Evolutionary conservation across 2,113 vertebrate species (phyloP).

Genomic region (Emydura subglobosa): DNA sequence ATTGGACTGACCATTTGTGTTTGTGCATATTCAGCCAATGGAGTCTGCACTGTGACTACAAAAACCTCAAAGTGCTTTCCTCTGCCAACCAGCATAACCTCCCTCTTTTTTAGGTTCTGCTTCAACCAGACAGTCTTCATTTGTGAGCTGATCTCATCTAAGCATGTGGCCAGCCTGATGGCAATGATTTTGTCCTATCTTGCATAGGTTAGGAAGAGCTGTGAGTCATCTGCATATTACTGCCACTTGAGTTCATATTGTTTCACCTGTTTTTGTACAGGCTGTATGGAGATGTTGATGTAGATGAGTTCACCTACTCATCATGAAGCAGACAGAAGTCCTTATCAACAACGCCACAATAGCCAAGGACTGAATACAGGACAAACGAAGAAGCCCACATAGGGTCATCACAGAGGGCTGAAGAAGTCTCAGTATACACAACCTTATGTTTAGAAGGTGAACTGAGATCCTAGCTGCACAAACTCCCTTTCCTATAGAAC

Average conservation of each 20-base stretch:
- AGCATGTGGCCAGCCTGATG: background rate
- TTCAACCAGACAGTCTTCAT: background rate
- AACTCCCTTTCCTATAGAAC: background rate
- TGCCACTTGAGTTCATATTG: too few relatives aligned
- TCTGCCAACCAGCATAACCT: background rate
- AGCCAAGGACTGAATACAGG: rapidly evolving
- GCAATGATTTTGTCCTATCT: too few relatives aligned
- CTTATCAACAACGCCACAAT: background rate
- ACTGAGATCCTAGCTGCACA: background rate
- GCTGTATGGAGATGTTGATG: background rate
- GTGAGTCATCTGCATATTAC: too few relatives aligned
- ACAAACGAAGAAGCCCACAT: background rate
- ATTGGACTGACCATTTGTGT: background rate
- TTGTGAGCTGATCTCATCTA: background rate
- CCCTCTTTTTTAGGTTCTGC: background rate
- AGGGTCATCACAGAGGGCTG: too few relatives aligned
- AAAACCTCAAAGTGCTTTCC: background rate
- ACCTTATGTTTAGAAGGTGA: background rate
- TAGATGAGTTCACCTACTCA: background rate
- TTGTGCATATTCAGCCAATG: background rate
- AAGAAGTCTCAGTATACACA: background rate
- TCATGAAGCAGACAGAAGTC: background rate
- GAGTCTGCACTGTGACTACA: background rate
- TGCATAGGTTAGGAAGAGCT: too few relatives aligned
- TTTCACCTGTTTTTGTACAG: background rate